Evolutionary conservation across 2,797 vertebrate genomes (phyloP), one percentile per base, ranked within the genome.

Genomic region (Cuculus canorus): DNA sequence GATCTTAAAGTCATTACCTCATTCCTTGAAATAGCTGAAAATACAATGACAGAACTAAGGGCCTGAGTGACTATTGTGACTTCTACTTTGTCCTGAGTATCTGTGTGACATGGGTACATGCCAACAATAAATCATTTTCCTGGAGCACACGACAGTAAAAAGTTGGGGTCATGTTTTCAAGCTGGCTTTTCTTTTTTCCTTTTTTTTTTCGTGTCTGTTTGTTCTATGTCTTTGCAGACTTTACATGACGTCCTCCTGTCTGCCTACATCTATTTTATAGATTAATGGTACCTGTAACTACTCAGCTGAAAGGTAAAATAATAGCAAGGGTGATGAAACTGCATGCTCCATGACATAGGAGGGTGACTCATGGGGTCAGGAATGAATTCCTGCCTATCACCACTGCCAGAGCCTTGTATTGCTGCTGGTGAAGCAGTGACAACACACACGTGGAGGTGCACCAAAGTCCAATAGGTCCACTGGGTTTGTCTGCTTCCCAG

Each of bases 1-100:
- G 97, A 97, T 97, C 97, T 96, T 96, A 57, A 98, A 97, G 95
- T 96, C 97, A 98, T 98, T 98, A 97, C 95, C 97, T 97, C 96
- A 96, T 98, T 98, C 95, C 86, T 96, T 97, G 94, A 98, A 98
- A 97, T 97, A 97, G 96, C 95, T 97, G 97, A 97, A 96, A 97
- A 97, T 88, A 96, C 96, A 97, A 85, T 95, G 96, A 97, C 95
- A 96, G 95, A 95, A 95, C 86, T 88, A 92, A 95, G 96, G 97
- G 94, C 97, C 95, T 95, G 95, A 98, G 92, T 96, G 96, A 97
- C 96, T 96, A 95, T 92, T n/a, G 32, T 96, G 95, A 95, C 95
- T 97, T 97, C 93, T 96, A 90, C 86, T 92, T 85, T 86, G 85
- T 94, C 91, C 94, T 95, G 95, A 94, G 93, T 96, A 96, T 63